Conservation (phyloP, 2,888 invertebrate species). For the Scrobipalpa atriplicella region DNA sequence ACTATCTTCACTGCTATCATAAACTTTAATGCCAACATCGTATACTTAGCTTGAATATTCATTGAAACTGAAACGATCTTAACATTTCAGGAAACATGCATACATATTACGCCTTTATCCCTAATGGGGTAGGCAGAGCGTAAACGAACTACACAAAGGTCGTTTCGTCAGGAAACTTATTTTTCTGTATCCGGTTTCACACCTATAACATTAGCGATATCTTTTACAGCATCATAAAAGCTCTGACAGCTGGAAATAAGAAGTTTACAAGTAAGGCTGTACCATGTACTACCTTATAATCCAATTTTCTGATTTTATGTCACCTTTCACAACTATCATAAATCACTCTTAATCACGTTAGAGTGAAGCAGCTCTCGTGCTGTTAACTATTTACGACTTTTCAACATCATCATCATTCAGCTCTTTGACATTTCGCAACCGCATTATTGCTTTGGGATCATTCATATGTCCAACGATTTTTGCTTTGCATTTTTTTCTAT, state of each 20-base stretch:
- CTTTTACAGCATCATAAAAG: neutral
- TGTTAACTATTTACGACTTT: too few relatives aligned
- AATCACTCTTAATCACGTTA: neutral
- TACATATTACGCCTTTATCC: too few relatives aligned
- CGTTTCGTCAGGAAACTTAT: too few relatives aligned
- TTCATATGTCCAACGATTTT: too few relatives aligned
- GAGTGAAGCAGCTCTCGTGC: too few relatives aligned
- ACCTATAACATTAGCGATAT: neutral
- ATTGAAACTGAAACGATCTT: neutral
- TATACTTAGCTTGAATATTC: neutral
- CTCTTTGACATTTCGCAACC: too few relatives aligned
- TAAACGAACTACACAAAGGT: too few relatives aligned
- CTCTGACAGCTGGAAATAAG: neutral
- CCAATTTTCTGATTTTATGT: neutral
- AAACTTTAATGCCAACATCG: conserved; percentile 7
- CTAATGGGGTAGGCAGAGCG: too few relatives aligned
- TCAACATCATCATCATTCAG: too few relatives aligned
- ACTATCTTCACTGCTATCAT: neutral
- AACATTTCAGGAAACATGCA: neutral
- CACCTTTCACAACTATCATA: neutral
- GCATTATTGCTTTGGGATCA: too few relatives aligned
- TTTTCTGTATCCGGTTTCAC: neutral
- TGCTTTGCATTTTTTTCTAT: too few relatives aligned
- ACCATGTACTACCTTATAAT: neutral
- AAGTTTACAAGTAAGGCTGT: neutral